Evolutionary conservation across 2,888 invertebrate genomes (phyloP), one percentile per base, ranked within the genome.

Genomic region (Micoletzkya japonica): DNA sequence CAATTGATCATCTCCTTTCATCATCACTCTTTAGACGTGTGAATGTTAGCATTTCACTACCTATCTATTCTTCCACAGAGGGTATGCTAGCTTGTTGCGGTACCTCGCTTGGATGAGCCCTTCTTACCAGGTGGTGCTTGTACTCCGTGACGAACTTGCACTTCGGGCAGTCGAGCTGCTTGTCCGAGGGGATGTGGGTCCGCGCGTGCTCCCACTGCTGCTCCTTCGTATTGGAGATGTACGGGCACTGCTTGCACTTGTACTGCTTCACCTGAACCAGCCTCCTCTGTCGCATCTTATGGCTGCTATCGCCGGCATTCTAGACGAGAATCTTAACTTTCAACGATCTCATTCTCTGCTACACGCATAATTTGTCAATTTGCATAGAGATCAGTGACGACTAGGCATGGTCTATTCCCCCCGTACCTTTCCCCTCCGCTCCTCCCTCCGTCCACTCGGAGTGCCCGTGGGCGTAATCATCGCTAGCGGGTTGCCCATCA

Each of bases 141-240:
- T 94, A 94, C 86, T 97, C 96, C 0, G 98, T 99, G 3, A 96
- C 95, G 85, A 99, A 99, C 0, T 93, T 93, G 85, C 98, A 98
- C 82, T 92, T 91, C 4, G 92, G 91, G 84, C 98, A 98, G 73
- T 91, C 91, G 36, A 98, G 88, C 80, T 93, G 90, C 86, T 95
- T 95, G 80, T 97, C 96, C 0, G 91, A 90, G 82, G 93, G 94
- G 82, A 98, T 96, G 88, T 99, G 98, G 14, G 86, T 85, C 70
- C 91, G 91, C 32, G 91, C 90, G 86, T 99, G 98, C 52, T 91
- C 91, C 96, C 97, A 99, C 85, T 93, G 95, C 70, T 93, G 93
- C 26, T 92, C 88, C 69, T 80, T 2, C 4, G 36, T 7, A 17
- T 0, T 32, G 93, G 93, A 91, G 0, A 92, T 90, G 80, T 91